Percentiles rank a stretch among this genome's conserved stretches.
Evolutionary conservation across 2,888 invertebrate genomes (phyloP).

Genomic region (Eilema depressum): DNA sequence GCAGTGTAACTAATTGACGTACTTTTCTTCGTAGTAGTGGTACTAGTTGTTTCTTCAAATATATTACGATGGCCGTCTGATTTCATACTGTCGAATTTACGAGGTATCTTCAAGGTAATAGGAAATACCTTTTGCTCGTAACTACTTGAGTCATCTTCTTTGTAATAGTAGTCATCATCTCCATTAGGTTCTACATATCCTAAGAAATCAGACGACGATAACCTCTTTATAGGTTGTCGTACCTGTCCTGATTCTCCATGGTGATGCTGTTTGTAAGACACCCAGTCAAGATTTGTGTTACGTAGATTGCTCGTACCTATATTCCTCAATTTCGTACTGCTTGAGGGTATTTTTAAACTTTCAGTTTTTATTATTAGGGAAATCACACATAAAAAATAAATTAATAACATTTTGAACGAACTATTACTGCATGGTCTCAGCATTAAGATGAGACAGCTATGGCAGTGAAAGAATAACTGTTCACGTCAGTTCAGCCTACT

Average conservation of each 20-base stretch:
- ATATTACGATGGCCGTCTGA: neutral
- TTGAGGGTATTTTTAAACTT: neutral
- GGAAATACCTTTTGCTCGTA: neutral
- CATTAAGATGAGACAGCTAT: neutral
- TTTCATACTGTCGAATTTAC: neutral
- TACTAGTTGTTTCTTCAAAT: neutral
- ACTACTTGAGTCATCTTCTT: neutral
- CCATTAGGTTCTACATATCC: neutral
- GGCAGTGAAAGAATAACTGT: neutral
- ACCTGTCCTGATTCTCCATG: neutral
- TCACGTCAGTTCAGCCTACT: neutral
- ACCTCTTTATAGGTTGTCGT: neutral
- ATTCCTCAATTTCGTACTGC: neutral
- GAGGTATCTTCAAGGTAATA: neutral
- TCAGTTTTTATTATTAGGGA: neutral
- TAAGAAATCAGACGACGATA: constrained; percentile 1
- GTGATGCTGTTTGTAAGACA: neutral
- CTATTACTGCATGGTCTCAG: neutral
- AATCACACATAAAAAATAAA: constrained; percentile 7
- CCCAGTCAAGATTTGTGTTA: neutral
- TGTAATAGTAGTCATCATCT: constrained; percentile 8
- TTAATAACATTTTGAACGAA: constrained; percentile 3
- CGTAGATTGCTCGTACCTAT: neutral
- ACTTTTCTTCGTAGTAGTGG: neutral
- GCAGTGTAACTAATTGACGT: no score